These are phyloP conservation scores for Netelia virgata DNA, from an alignment of 2,888 invertebrate species.

Conservation along the genomic window DNA sequence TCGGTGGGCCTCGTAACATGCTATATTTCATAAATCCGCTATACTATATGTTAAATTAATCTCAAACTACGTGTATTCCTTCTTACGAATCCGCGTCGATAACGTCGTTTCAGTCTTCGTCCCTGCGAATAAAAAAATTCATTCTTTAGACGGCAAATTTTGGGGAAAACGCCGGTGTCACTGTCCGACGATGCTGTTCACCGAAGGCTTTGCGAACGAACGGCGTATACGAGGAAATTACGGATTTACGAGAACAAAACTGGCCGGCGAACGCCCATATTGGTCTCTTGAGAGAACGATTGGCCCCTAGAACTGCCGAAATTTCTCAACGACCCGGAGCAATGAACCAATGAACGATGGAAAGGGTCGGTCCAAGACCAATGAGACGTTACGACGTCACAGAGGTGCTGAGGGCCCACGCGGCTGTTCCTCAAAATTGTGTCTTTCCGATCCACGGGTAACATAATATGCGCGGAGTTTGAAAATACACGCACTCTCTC, in stretches of 20 bases:
- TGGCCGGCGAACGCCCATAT: conserved; percentile 26
- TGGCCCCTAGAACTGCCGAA: conserved; percentile 77
- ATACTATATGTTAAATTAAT: conserved; percentile 7
- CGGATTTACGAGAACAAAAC: conserved; percentile 25
- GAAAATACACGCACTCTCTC: background rate
- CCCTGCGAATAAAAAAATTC: conserved; percentile 1
- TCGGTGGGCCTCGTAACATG: conserved; percentile 27
- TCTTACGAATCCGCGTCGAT: conserved; percentile 1
- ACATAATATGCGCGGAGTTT: conserved; percentile 75
- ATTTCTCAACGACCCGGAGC: conserved; percentile 75
- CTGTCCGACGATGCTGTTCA: conserved; percentile 75
- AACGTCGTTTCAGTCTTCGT: conserved; percentile 19
- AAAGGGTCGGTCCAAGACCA: conserved; percentile 82
- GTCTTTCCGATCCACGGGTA: conserved; percentile 84
- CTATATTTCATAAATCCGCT: conserved; percentile 16
- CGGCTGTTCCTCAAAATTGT: conserved; percentile 85
- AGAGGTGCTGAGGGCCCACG: conserved; percentile 83
- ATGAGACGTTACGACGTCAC: conserved; percentile 80
- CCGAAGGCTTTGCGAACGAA: background rate
- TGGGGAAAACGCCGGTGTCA: conserved; percentile 84
- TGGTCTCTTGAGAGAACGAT: conserved; percentile 34
- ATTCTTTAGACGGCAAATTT: conserved; percentile 74
- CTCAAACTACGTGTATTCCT: background rate
- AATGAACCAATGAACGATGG: conserved; percentile 80
- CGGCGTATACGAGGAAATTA: conserved; percentile 60